A percentile compares a stretch with the other conserved stretches of the same genome.
phyloP scores from a whole-genome alignment of 2,113 vertebrate species.

The Myodes glareolus region DNA sequence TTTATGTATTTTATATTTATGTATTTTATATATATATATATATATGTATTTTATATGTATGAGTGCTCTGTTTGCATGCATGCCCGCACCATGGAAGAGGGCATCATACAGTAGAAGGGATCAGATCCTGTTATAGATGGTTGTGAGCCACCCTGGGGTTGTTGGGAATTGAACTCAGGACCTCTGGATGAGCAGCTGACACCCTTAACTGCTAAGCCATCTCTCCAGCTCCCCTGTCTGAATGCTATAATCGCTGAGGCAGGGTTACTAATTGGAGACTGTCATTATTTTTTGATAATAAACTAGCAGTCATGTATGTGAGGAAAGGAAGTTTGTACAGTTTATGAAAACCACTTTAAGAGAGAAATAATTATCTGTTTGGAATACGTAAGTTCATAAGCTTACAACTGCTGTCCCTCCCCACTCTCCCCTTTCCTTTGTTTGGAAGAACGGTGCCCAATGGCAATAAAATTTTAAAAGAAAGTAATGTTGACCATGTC shows the following conservation, averaged over 20 bases:
- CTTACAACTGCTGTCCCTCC: not conserved
- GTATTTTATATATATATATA: too few relatives aligned
- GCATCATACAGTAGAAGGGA: not conserved
- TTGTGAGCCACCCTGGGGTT: not conserved
- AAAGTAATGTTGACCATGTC: not conserved
- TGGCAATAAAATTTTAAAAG: slow-evolving; percentile 42
- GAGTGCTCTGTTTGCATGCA: not conserved
- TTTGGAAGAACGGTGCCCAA: slow-evolving; percentile 23
- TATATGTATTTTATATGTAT: not conserved
- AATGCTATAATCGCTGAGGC: not conserved
- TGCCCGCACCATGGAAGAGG: not conserved
- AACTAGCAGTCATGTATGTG: not conserved
- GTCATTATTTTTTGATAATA: slow-evolving; percentile 19
- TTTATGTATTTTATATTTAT: too few relatives aligned
- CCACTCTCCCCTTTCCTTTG: too few relatives aligned
- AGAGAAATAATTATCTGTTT: slow-evolving; percentile 49
- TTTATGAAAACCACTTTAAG: not conserved
- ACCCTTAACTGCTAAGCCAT: fast-evolving
- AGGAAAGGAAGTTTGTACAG: not conserved
- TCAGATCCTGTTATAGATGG: not conserved
- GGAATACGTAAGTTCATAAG: not conserved
- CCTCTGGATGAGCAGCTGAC: not conserved
- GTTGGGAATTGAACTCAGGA: not conserved
- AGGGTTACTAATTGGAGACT: slow-evolving; percentile 20
- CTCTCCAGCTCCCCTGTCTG: not conserved